Percentiles rank a stretch among this genome's conserved stretches.
These are phyloP conservation scores for Orthonevra nobilis DNA, from an alignment of 2,888 invertebrate species.

Conservation along the genomic window DNA sequence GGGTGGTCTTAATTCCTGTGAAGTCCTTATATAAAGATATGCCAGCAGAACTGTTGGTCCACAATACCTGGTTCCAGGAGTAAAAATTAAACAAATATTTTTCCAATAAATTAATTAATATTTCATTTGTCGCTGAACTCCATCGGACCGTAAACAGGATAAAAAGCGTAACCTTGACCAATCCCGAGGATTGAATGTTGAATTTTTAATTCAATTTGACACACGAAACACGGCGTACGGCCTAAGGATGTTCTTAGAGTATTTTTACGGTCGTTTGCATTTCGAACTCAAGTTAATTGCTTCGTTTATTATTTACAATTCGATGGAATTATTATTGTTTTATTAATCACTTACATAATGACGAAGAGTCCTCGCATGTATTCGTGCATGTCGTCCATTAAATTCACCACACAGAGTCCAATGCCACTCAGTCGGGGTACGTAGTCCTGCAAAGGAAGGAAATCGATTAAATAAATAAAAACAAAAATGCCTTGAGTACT, in stretches of 20 bases:
- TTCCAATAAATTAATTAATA: background rate
- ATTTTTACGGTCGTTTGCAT: too few relatives aligned
- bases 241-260: too few relatives aligned
- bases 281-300: background rate
- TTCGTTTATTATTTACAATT: conserved; percentile 15
- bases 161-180: too few relatives aligned
- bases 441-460: conserved; percentile 80
- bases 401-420: conserved; percentile 84
- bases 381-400: conserved; percentile 85
- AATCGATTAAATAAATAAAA: background rate
- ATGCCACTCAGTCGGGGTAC: conserved; percentile 82
- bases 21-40: conserved; percentile 84
- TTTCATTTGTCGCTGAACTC: too few relatives aligned
- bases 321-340: conserved; percentile 16
- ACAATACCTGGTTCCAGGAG: conserved; percentile 76
- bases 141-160: too few relatives aligned
- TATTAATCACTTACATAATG: conserved; percentile 82
- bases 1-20: conserved; percentile 83
- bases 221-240: too few relatives aligned
- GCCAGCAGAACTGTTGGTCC: conserved; percentile 81
- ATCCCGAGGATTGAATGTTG: too few relatives aligned
- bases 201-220: too few relatives aligned
- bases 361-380: conserved; percentile 84
- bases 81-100: background rate
- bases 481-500: background rate